These are phyloP conservation scores for Lepidotrigona ventralis DNA, from an alignment of 1,140 invertebrate genomes.

Conservation along the genomic window DNA sequence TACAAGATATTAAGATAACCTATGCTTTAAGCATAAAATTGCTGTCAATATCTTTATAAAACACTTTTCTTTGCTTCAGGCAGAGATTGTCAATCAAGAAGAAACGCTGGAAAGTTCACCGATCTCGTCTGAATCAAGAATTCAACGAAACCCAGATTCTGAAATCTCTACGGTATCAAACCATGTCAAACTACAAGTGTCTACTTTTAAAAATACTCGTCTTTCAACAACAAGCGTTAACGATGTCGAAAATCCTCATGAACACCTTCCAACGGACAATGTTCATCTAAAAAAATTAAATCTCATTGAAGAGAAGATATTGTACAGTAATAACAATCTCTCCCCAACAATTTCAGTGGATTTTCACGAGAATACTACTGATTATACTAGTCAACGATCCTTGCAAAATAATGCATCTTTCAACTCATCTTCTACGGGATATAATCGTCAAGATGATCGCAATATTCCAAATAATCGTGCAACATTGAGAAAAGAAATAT, in stretches of 20 bases:
- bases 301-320: not conserved
- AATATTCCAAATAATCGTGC: not conserved
- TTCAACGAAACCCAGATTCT: not conserved
- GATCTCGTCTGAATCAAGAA: not conserved
- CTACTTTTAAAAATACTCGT: constrained; percentile 18
- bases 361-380: not conserved
- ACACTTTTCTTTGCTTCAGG: not conserved
- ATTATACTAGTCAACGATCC: not conserved
- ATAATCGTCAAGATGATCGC: not conserved
- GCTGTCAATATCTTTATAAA: not conserved
- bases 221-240: not conserved
- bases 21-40: not conserved
- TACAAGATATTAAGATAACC: not conserved
- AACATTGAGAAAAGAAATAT: not conserved
- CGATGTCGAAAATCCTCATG: not conserved
- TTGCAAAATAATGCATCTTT: not conserved
- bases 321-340: not conserved
- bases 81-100: not conserved
- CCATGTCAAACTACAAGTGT: not conserved
- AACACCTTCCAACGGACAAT: not conserved
- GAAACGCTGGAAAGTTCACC: not conserved
- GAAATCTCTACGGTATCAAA: not conserved
- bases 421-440: not conserved
- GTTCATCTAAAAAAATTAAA: constrained; percentile 25
- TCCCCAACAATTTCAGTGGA: not conserved